Evolutionary conservation across 2,113 vertebrate genomes (phyloP).

Genomic region (Hyla sarda): DNA sequence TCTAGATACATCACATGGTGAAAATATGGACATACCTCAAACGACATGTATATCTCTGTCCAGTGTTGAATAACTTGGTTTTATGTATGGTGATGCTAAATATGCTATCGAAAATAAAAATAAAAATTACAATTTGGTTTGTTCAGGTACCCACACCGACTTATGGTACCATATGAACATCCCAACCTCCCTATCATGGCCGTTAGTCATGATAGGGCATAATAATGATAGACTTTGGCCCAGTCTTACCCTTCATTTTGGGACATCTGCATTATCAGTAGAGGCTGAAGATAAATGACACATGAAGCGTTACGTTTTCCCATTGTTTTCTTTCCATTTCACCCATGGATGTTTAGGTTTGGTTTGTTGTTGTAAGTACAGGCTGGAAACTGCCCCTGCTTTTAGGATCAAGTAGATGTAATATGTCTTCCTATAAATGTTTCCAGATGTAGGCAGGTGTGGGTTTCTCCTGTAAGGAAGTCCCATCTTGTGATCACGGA

Average conservation of each 20-base stretch:
- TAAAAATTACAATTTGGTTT: too few relatives aligned
- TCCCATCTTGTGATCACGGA: conserved; percentile 38
- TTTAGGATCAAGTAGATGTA: not conserved
- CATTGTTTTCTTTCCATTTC: conserved; percentile 6
- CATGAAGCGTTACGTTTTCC: not conserved
- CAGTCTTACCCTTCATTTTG: not conserved
- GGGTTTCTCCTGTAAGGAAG: conserved; percentile 61
- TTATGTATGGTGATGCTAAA: too few relatives aligned
- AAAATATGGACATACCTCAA: too few relatives aligned
- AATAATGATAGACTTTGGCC: too few relatives aligned
- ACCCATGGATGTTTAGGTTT: not conserved
- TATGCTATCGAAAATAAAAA: too few relatives aligned
- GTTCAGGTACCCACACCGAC: too few relatives aligned
- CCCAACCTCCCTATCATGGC: too few relatives aligned
- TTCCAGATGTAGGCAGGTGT: conserved; percentile 71
- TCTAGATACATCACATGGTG: too few relatives aligned
- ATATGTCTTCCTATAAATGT: conserved; percentile 25
- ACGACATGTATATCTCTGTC: too few relatives aligned
- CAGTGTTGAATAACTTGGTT: too few relatives aligned
- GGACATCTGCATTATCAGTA: conserved; percentile 1
- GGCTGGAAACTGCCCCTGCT: not conserved
- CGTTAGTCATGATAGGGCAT: too few relatives aligned
- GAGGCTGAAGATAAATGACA: not conserved
- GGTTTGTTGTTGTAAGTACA: not conserved
- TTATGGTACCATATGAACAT: too few relatives aligned